Base-by-base conservation (phyloP, 2,113 vertebrate species). In the Ceyx margarethae region DNA sequence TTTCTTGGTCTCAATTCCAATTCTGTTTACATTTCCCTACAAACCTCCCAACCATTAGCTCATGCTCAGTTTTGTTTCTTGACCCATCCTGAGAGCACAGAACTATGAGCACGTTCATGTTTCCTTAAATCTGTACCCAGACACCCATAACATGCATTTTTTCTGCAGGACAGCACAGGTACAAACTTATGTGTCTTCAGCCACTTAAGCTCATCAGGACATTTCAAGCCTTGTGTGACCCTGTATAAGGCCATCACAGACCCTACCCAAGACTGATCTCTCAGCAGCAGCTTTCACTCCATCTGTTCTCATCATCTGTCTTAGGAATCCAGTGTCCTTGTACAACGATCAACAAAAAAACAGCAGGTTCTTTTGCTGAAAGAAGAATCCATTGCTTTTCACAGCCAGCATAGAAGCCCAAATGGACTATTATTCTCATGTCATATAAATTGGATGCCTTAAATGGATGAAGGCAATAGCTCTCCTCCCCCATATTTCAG, bases 51-150 rank as follows among this genome's bases (percentile, higher is more conserved):
- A 42, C 58, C 17, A 90, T 13, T 29, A 77, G 9, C 18, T 83
- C 8, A 48, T 0, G 0, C 22, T 71, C 23, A 8, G 13, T 50
- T 81, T 75, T 83, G 62, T 26, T 48, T 89, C 42, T 71, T 57
- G 16, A 71, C 29, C 18, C 23, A 53, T 13, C 25, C 0, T 29
- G 13, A 17, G 29, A 85, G 26, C 35, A 74, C 11, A 48, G 68
- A 90, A 67, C 26, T n/a, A 8, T 48, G 77, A 3, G 8, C 46
- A 53, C 0, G 0, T 12, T 71, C 48, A 18, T 9, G 26, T 35
- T 77, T 90, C 53, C n/a, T 85, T 8, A 64, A 64, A 18, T 61
- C 48, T n/a, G 2, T 65, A 50, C 23, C 18, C 54, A 69, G 20
- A 37, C 18, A 56, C 12, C 29, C 19, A 37, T 13, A 85, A 74